A percentile compares a stretch with the other conserved stretches of the same genome.
Evolutionary conservation across 2,797 vertebrate genomes (phyloP).

Genomic region (Lemur catta): DNA sequence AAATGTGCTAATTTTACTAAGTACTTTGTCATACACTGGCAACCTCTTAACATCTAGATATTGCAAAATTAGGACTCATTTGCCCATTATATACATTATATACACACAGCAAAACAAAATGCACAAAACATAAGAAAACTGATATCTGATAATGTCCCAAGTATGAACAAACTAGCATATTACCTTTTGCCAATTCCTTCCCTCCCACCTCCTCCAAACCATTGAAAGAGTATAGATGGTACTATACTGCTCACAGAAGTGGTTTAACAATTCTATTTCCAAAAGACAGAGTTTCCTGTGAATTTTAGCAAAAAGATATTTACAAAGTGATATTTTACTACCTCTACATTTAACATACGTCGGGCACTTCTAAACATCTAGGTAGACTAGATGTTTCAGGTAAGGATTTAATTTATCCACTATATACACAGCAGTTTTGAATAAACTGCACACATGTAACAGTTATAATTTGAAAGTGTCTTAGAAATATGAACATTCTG

Average conservation of each 20-base stretch:
- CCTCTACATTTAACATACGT: slow-evolving; percentile 31
- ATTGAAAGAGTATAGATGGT: not conserved
- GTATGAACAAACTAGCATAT: not conserved
- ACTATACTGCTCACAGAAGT: not conserved
- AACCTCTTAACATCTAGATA: slow-evolving; percentile 62
- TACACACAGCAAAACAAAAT: slow-evolving; percentile 56
- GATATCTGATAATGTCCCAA: not conserved
- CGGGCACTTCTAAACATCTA: slow-evolving; percentile 20
- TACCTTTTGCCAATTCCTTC: too few relatives aligned
- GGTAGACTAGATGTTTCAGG: slow-evolving; percentile 13
- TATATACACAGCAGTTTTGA: slow-evolving; percentile 45
- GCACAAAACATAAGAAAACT: not conserved
- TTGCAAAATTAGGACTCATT: slow-evolving; percentile 18
- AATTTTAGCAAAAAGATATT: slow-evolving; percentile 49
- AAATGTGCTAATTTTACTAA: slow-evolving; percentile 47
- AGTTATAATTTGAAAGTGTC: not conserved
- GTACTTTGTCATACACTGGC: slow-evolving; percentile 46
- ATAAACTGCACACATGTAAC: slow-evolving; percentile 2
- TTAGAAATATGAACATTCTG: slow-evolving; percentile 32
- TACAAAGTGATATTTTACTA: slow-evolving; percentile 49
- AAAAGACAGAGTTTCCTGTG: not conserved
- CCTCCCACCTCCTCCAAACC: too few relatives aligned
- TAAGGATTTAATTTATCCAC: slow-evolving; percentile 14
- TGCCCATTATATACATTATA: slow-evolving; percentile 23
- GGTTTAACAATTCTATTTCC: not conserved